Percentiles rank a stretch among this genome's conserved stretches.
These are phyloP conservation scores for Semotilus atromaculatus DNA, from an alignment of 2,797 vertebrate genomes.

Conservation along the genomic window DNA sequence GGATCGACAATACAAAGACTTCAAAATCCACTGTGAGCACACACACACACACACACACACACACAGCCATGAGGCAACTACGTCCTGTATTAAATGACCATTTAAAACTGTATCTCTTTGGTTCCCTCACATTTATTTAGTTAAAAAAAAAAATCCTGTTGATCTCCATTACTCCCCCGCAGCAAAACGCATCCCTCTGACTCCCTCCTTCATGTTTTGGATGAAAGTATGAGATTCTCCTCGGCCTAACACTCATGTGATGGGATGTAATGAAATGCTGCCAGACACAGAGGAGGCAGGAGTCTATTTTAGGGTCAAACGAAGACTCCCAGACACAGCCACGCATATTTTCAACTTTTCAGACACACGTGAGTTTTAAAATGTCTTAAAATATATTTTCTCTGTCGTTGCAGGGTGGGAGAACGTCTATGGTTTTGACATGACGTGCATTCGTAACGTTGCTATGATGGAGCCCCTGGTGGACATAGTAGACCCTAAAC, in stretches of 20 bases:
- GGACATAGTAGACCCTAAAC: constrained; percentile 97
- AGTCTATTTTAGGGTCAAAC: constrained; percentile 67
- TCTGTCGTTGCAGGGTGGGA: constrained; percentile 89
- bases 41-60: constrained; percentile 40
- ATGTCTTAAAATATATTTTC: constrained; percentile 3
- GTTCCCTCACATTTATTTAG: neutral
- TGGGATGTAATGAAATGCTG: constrained; percentile 56
- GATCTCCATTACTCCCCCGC: constrained; percentile 20
- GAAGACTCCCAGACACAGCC: constrained; percentile 47
- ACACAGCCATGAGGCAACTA: neutral
- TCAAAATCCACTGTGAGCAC: constrained; percentile 98
- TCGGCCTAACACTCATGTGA: constrained; percentile 47
- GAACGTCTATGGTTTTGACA: constrained; percentile 98
- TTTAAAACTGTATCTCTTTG: neutral
- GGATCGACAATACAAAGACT: constrained; percentile 98
- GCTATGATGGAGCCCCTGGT: constrained; percentile 98
- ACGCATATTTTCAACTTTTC: constrained; percentile 39
- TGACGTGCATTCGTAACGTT: constrained; percentile 97
- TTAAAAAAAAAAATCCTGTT: constrained; percentile 19
- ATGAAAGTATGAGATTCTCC: constrained; percentile 54
- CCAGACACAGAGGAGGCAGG: constrained; percentile 67
- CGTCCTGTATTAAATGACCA: neutral
- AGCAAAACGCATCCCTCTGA: constrained; percentile 6
- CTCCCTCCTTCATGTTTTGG: constrained; percentile 34
- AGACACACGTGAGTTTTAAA: neutral